phyloP scores from a whole-genome alignment of 2,113 vertebrate species.

The Zeus faber region DNA sequence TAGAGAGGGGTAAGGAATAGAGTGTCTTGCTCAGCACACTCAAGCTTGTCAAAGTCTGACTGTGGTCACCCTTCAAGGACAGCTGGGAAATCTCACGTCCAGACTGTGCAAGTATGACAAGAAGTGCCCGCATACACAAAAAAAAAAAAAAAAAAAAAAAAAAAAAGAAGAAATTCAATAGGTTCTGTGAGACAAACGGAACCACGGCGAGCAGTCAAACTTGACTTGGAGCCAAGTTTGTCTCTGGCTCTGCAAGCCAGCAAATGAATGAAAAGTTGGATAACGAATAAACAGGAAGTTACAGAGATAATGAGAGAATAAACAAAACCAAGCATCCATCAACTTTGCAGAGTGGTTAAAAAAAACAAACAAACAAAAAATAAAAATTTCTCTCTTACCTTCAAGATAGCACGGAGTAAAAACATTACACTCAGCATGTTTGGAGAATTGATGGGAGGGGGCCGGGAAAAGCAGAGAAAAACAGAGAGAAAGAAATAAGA shows the following conservation, averaged over 20 bases:
- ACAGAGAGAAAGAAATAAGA: slow-evolving; percentile 37
- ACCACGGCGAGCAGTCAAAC: neutral
- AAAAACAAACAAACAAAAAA: neutral
- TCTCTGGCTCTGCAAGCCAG: neutral
- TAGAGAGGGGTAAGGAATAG: neutral
- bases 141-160: too few species aligned
- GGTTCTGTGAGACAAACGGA: slow-evolving; percentile 3
- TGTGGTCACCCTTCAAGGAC: neutral
- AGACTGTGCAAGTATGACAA: neutral
- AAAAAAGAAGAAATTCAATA: neutral
- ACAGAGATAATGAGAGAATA: neutral
- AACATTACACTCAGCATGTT: slow-evolving; percentile 82
- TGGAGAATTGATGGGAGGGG: slow-evolving; percentile 19
- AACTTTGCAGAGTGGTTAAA: neutral
- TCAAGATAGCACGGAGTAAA: slow-evolving; percentile 84
- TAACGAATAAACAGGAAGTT: slow-evolving; percentile 1
- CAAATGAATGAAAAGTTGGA: neutral
- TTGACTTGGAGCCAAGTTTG: neutral
- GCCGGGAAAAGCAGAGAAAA: slow-evolving; percentile 13
- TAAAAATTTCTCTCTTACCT: slow-evolving; percentile 71
- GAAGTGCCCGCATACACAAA: neutral
- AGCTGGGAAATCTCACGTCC: neutral
- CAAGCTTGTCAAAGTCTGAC: neutral
- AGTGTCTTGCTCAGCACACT: neutral
- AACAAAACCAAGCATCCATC: too few species aligned